Evolutionary conservation across 2,888 invertebrate species (phyloP).

Genomic region (Xanthia togata): DNA sequence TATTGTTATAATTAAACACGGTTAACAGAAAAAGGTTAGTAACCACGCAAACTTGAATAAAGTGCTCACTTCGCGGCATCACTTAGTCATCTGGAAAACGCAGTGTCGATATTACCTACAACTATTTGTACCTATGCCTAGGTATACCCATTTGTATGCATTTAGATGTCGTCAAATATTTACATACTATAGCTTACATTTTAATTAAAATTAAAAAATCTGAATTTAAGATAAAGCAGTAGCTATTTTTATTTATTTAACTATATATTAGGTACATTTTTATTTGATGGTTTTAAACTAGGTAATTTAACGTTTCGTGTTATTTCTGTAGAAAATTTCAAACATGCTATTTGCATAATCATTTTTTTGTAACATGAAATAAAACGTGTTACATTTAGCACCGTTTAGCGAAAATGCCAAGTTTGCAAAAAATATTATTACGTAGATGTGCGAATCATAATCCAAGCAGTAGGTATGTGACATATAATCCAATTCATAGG

Average conservation of each 20-base stretch:
- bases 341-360: slow-evolving; percentile 4
- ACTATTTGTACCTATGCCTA: not conserved
- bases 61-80: slow-evolving; percentile 11
- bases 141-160: too few species aligned
- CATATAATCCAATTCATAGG: slow-evolving; percentile 6
- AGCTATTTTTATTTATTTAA: not conserved
- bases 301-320: not conserved
- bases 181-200: not conserved
- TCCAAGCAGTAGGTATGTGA: slow-evolving; percentile 45
- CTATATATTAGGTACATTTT: not conserved
- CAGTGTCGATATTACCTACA: not conserved
- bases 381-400: slow-evolving; percentile 28
- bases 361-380: not conserved
- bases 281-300: not conserved
- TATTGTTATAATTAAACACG: slow-evolving; percentile 24
- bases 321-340: not conserved
- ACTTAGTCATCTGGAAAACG: not conserved
- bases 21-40: not conserved
- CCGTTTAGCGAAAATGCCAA: slow-evolving; percentile 4
- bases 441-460: slow-evolving; percentile 7
- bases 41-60: slow-evolving; percentile 9
- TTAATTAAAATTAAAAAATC: not conserved
- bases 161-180: slow-evolving; percentile 4
- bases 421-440: slow-evolving; percentile 1
- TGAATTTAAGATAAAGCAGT: not conserved